Percentiles rank a stretch among this genome's conserved stretches.
Conservation (phyloP, 2,888 invertebrate genomes). For the Philonicus albiceps region DNA sequence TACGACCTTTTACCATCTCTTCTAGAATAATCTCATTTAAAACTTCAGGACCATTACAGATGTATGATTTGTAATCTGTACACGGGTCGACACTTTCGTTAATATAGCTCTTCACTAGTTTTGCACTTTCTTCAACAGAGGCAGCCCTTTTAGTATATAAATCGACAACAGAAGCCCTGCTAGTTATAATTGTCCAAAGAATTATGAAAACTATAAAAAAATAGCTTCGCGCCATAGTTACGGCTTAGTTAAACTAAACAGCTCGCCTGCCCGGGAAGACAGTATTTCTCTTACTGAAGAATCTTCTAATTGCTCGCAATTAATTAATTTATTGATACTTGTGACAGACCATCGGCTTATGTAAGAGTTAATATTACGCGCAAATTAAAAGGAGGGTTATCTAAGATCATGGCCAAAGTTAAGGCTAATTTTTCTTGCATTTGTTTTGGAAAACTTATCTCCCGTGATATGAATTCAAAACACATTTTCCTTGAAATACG, state of each 20-base stretch:
- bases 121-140: neutral
- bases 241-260: neutral
- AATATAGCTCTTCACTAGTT: neutral
- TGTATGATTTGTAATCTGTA: neutral
- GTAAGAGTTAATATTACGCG: neutral
- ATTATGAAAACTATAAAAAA: neutral
- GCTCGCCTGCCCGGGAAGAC: neutral
- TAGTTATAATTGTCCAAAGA: neutral
- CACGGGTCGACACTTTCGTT: neutral
- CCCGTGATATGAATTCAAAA: neutral
- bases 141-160: neutral
- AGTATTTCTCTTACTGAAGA: neutral
- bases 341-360: neutral
- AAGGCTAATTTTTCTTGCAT: neutral
- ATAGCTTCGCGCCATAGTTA: neutral
- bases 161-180: neutral
- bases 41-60: neutral
- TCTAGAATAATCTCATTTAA: neutral
- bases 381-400: neutral
- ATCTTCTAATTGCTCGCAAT: neutral
- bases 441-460: neutral
- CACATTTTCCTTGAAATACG: too few species aligned
- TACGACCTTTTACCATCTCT: neutral
- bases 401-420: neutral
- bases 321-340: neutral